Base-by-base conservation (phyloP, 64 coral and sea anemone genomes). In the Dendronephthya gigantea region DNA sequence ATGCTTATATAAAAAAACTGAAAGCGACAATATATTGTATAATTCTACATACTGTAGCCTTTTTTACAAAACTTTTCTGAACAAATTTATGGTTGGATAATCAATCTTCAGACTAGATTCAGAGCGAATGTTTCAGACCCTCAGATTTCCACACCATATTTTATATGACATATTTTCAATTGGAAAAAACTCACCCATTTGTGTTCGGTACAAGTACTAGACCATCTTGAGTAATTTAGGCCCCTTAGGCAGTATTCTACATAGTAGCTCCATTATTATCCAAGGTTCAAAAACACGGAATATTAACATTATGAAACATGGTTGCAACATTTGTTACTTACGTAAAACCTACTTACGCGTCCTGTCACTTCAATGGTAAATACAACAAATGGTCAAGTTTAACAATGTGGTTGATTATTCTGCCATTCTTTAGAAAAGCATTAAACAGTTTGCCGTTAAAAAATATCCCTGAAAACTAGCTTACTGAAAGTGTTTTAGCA, bases 341-440 rank as follows among this genome's bases (percentile, higher is more conserved):
- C 72, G 72, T 34, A 36, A 19, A 39, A 79, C 72, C 72, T 79
- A 79, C 72, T 79, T 79, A 79, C 72, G 72, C 72, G 36, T 79
- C 72, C 36, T 79, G 72, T 36, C 15, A 33, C 72, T 79, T 79
- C 30, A 79, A 34, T 34, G 30, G 32, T 79, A 79, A 79, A 79
- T 34, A 79, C 32, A 79, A 79, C 32, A 36, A 79, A 29, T 66
- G 58, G 29, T 66, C 58, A 79, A 79, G 25, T 79, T 36, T 79
- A 1, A 79, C 83, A 84, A 74, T 79, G 75, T 48, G 81, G 79
- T 84, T 85, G 84, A 85, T 58, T 40, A 84, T 79, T 81, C 86
- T 52, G 83, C 48, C 90, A 88, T 88, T 85, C 65, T 92, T 88
- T 81, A 88, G 83, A 90, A 90, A 90, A 90, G 88, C 83, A 90